These are phyloP conservation scores for Pica pica DNA, from an alignment of 2,113 vertebrate genomes.

Conservation along the genomic window DNA sequence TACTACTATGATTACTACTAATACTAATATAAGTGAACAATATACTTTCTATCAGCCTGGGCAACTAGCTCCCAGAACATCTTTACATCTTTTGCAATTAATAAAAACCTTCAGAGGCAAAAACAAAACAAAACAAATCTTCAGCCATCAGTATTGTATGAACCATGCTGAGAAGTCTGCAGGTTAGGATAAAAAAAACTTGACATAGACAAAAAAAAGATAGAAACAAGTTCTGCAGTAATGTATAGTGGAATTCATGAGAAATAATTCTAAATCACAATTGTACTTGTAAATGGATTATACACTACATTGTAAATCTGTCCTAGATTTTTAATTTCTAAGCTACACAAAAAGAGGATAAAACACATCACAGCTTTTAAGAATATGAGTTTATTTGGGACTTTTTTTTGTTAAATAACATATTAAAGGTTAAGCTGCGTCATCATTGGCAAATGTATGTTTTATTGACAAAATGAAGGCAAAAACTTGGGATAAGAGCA, in stretches of 20 bases:
- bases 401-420: neutral
- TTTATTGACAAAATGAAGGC: neutral
- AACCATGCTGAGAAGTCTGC: neutral
- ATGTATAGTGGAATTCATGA: neutral
- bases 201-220: neutral
- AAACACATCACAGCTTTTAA: neutral
- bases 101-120: neutral
- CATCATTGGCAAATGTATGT: fast-evolving
- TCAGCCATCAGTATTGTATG: neutral
- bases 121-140: neutral
- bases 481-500: neutral
- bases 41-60: neutral
- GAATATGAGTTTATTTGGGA: neutral
- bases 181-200: neutral
- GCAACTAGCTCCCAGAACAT: neutral
- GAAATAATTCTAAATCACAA: neutral
- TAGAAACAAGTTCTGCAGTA: neutral
- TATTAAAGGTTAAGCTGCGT: neutral
- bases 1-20: neutral
- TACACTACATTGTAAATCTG: neutral
- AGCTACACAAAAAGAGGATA: neutral
- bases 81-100: neutral
- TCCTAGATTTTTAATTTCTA: neutral
- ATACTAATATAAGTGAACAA: neutral
- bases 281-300: neutral